Evolutionary conservation across 2,797 vertebrate species (phyloP), one percentile per base, ranked within the genome.

Genomic region (Oreochromis grahami): DNA sequence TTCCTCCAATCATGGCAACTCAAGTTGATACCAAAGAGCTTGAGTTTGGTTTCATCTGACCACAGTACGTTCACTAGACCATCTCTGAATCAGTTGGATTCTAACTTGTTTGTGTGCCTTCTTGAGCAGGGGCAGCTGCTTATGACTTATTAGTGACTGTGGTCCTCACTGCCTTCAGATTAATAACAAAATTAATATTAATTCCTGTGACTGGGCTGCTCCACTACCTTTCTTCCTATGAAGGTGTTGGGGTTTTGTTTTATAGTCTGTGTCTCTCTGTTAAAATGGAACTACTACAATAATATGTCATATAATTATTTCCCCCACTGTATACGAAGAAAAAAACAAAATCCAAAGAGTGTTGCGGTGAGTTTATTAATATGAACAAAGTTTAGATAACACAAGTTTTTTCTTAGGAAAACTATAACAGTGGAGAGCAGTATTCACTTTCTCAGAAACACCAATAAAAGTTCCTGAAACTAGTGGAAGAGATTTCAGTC

Each of bases 1-100:
- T n/a, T 36, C 58, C 32, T 63, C 32, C 0, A 0, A 63, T 63
- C 0, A 36, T 4, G 0, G 58, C 32, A 63, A 36, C 17, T 63
- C 4, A 63, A 63, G 32, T n/a, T 63, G 58, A 63, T 63, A 36
- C 19, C 0, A 63, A 63, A 63, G 17, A n/a, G 32, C 32, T 2
- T 13, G 10, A 63, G 19, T 63, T 36, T 63, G 58, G 58, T n/a
- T n/a, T 63, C 58, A 36, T 8, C 6, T 63, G 58, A 36, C 5
- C 58, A 2, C 32, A 63, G 32, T n/a, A 13, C 58, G 36, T 63
- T 63, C 17, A 63, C 58, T 4, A 0, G 32, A 34, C 4, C 0
- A 1, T 63, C 32, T 63, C 58, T 36, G 58, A 0, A 36, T 63
- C 58, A 36, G 1, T 36, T 63, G 7, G 58, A 63, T n/a, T n/a